Percentiles rank a stretch among this genome's conserved stretches.
phyloP scores from a whole-genome alignment of 2,797 vertebrate genomes.

The Arrhamphus sclerolepis region DNA sequence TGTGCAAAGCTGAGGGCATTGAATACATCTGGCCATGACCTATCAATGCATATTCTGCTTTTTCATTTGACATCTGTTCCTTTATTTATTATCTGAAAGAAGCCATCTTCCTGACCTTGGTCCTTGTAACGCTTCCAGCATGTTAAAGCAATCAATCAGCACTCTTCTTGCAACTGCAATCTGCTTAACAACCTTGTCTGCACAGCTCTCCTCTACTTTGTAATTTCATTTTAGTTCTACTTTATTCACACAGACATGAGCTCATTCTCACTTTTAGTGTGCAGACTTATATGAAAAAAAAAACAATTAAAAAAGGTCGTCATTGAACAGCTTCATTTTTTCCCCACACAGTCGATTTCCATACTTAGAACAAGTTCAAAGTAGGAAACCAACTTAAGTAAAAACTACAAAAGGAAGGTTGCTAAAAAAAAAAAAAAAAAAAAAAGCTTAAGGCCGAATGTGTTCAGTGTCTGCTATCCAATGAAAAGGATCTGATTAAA shows the following conservation, averaged over 20 bases:
- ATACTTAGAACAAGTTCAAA: not conserved
- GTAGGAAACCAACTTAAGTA: not conserved
- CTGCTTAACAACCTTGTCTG: constrained; percentile 13
- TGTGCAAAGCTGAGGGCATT: not conserved
- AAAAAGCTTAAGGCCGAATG: not conserved
- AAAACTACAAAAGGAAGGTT: not conserved
- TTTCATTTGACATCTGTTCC: constrained; percentile 4
- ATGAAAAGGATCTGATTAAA: not conserved
- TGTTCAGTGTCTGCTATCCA: not conserved
- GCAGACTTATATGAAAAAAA: not conserved
- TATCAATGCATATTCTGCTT: not conserved
- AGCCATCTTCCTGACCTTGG: not conserved
- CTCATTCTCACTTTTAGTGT: constrained; percentile 2
- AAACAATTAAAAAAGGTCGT: not conserved
- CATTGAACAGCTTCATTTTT: not conserved
- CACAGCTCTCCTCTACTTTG: constrained; percentile 9
- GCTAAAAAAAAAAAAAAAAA: too few species aligned
- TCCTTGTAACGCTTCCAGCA: not conserved
- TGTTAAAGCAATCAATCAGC: constrained; percentile 9
- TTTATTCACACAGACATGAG: constrained; percentile 15
- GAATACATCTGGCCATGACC: not conserved
- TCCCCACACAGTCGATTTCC: not conserved
- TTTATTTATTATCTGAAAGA: not conserved
- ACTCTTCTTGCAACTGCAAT: not conserved
- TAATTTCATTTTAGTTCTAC: constrained; percentile 47